Base-by-base conservation (phyloP, 2,113 vertebrate genomes). In the Cebidichthys violaceus region DNA sequence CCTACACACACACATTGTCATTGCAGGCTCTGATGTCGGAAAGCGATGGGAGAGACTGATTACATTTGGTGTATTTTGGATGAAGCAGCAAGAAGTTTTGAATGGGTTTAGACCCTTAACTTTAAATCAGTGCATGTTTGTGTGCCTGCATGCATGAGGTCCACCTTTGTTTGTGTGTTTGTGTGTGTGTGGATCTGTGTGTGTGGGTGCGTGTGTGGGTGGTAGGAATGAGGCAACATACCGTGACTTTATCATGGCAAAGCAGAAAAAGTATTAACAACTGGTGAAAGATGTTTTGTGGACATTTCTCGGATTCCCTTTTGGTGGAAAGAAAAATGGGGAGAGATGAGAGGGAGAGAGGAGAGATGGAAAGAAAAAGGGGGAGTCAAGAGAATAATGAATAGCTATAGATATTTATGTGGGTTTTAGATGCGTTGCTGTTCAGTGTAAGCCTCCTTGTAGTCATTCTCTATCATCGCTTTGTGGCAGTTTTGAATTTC, bases 211-310 rank as follows among this genome's bases (percentile, higher is more conserved):
- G 29, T 70, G 80, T 22, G 76, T 83, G 72, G n/a, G 71, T 52
- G 54, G 60, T 52, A 60, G 65, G 75, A 82, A 82, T 81, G 75
- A 87, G 78, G 82, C 83, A 90, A 88, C 84, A 91, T 90, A 89
- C 86, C 70, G 57, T 85, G 79, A 87, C 85, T 91, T 90, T 92
- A 90, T 91, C 85, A 79, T 87, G 70, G 84, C 84, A 85, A 88
- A 87, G 91, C 79, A 89, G 90, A 88, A 89, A 87, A 68, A 76
- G 72, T 93, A 95, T 94, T 92, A 93, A 88, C 77, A 92, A 89
- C 91, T 92, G 93, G 65, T 93, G 92, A 94, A 92, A 94, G 93
- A 93, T 82, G 87, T 89, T 92, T 91, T 93, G 88, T 89, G 85
- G 85, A 90, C 87, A 90, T 91, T 92, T 89, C 85, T 92, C 77